Base-by-base conservation (phyloP, 1,140 invertebrate genomes). In the Cotesia glomerata region DNA sequence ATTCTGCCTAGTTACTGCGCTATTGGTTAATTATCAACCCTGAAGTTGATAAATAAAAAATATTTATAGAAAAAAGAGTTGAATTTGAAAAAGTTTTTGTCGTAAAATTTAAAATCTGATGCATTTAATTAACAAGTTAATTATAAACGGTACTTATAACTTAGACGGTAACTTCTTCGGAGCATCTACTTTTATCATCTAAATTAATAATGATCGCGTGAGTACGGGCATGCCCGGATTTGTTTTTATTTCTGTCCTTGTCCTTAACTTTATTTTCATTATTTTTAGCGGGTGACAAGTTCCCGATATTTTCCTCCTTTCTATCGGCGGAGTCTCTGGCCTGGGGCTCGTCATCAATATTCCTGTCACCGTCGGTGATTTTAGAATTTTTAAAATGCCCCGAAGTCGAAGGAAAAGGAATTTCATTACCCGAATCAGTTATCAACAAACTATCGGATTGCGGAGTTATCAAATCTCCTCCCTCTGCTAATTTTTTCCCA, bases 91-190 rank as follows among this genome's bases (percentile, higher is more conserved):
- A 26, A 26, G 26, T 26, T 26, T 26, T 26, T 26, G 26, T 26
- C 26, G 26, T 26, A 26, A 1, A 26, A 26, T 1, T 26, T 26
- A 26, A 26, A 26, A 26, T 26, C 26, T 26, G 26, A 26, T 26
- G 26, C 3, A 26, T 26, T 26, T 26, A 26, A 45, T 45, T 45
- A 45, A 8, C 39, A 45, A 45, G 39, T 45, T 45, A 45, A 45
- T 45, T 45, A 45, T 26, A 26, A 26, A 26, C 26, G 26, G 2
- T 49, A 69, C 13, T 5, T 9, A 49, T 58, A 16, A 49, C 54
- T 90, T 89, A 94, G 72, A 94, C 93, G 39, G 92, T 94, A 59
- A 94, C 93, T 85, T 94, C 93, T 83, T 94, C 93, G 4, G 92
- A 93, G 81, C 93, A 94, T 69, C 92, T 88, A 80, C 91, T 93